These are phyloP conservation scores for Tanypteryx hageni DNA, from an alignment of 2,888 invertebrate genomes.

Conservation along the genomic window DNA sequence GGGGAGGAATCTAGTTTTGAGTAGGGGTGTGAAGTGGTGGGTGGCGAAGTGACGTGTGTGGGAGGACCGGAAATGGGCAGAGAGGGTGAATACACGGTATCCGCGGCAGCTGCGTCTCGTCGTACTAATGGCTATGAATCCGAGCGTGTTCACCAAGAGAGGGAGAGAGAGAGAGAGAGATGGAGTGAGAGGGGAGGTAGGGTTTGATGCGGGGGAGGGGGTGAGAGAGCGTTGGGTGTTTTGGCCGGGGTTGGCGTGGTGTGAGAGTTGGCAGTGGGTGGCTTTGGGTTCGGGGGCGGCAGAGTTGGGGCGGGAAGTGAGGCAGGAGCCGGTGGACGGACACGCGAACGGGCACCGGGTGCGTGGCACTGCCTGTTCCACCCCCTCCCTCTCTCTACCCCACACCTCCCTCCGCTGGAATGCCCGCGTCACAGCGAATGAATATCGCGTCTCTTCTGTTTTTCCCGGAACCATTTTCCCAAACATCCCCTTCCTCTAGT, in stretches of 20 bases:
- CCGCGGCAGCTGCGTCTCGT: slow-evolving; percentile 60
- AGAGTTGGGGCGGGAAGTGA: slow-evolving; percentile 35
- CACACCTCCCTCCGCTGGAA: not conserved
- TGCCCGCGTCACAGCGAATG: not conserved
- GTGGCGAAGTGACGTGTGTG: slow-evolving; percentile 33
- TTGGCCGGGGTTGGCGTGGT: no score
- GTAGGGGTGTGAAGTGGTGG: not conserved
- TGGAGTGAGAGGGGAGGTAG: not conserved
- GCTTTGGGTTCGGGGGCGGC: not conserved
- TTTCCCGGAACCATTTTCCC: not conserved
- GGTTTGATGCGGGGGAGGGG: no score
- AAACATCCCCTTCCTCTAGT: not conserved
- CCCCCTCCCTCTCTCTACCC: not conserved
- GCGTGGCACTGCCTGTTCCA: not conserved
- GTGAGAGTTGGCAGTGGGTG: not conserved
- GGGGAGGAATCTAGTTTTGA: not conserved
- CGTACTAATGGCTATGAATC: slow-evolving; percentile 46
- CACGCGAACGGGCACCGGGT: slow-evolving; percentile 16
- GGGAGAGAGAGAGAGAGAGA: not conserved
- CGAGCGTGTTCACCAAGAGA: not conserved
- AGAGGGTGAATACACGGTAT: slow-evolving; percentile 51
- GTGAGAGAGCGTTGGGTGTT: no score
- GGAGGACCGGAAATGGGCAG: slow-evolving; percentile 54
- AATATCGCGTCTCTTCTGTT: not conserved
- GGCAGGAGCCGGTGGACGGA: slow-evolving; percentile 21